These are phyloP conservation scores for Nothoprocta perdicaria DNA, from an alignment of 2,113 vertebrate genomes.

Conservation along the genomic window DNA sequence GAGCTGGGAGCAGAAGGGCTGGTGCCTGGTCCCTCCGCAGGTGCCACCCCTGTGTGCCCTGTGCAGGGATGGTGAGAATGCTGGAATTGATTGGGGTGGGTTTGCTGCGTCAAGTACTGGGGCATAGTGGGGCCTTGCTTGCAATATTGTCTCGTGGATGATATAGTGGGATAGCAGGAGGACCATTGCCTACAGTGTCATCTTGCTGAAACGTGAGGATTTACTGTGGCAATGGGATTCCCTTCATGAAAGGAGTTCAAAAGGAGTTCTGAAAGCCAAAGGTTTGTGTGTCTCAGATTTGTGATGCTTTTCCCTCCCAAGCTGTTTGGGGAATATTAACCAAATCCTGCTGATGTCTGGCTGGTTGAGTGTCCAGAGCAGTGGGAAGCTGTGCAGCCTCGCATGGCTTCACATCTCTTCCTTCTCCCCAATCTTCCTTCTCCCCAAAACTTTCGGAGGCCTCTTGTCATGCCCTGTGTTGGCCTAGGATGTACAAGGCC, in stretches of 20 bases:
- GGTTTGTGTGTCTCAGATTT: background rate
- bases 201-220: background rate
- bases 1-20: background rate
- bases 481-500: background rate
- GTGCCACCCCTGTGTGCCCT: background rate
- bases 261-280: background rate
- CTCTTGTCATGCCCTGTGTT: background rate
- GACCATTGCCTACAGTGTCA: background rate
- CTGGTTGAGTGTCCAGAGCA: background rate
- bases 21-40: background rate
- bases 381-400: background rate
- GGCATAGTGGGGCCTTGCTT: background rate
- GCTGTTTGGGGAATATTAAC: background rate
- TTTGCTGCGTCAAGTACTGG: background rate
- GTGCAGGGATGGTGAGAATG: no score
- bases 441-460: background rate
- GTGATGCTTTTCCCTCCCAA: background rate
- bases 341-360: rapidly evolving
- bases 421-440: background rate
- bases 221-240: constrained; percentile 47
- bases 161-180: background rate
- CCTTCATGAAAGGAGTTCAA: background rate
- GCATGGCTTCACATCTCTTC: background rate
- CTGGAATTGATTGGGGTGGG: rapidly evolving
- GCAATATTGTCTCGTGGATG: background rate